phyloP scores from a whole-genome alignment of 2,113 vertebrate species.

The Coptodon rendalli region DNA sequence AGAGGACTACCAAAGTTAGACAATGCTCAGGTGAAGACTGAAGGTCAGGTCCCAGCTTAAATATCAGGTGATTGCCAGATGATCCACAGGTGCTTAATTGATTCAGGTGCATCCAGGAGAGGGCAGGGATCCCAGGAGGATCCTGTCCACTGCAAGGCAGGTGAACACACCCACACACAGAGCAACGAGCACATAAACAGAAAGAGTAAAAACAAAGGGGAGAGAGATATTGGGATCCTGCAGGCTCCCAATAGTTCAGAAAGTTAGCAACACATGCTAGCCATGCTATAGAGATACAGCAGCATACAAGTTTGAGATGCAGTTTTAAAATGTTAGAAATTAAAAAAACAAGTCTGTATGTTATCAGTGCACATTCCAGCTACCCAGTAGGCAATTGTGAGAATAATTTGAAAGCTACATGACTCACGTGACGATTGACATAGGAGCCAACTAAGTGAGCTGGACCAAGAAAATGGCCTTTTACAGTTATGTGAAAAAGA shows the following conservation, averaged over 20 bases:
- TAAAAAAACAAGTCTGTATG: not conserved
- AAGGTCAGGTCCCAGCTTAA: not conserved
- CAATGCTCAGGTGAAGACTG: not conserved
- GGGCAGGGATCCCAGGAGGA: rapidly evolving
- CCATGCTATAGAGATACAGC: not conserved
- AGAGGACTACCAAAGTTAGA: not conserved
- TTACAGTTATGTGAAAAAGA: not conserved
- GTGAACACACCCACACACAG: not conserved
- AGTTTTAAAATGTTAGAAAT: not conserved
- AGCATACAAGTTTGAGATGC: not conserved
- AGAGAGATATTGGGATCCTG: rapidly evolving
- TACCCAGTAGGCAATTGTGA: not conserved
- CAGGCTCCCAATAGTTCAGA: rapidly evolving
- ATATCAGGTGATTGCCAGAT: not conserved
- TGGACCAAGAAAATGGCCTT: not conserved
- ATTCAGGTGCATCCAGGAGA: not conserved
- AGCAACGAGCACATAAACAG: not conserved
- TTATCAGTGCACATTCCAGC: not conserved
- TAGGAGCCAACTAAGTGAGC: not conserved
- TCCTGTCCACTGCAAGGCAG: not conserved
- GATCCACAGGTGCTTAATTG: not conserved
- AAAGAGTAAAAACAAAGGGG: not conserved
- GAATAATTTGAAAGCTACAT: not conserved
- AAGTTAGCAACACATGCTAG: not conserved
- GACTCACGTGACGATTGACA: not conserved